Percentiles rank a stretch among this genome's conserved stretches.
Evolutionary conservation across 2,888 invertebrate species (phyloP).

Genomic region (Drosophila meridiana): DNA sequence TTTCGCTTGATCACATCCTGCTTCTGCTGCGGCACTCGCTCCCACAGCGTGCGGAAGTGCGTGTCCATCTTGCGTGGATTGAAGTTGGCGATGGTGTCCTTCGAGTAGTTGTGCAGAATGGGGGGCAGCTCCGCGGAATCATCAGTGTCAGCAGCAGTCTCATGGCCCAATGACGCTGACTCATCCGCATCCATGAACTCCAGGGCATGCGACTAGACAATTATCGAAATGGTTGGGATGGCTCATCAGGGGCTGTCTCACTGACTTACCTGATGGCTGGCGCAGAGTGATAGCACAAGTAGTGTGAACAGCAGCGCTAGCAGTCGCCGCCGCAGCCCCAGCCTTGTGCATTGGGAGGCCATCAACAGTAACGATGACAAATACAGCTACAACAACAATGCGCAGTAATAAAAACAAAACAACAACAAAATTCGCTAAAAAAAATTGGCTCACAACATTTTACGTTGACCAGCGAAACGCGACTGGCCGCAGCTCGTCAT

Average conservation of each 20-base stretch:
- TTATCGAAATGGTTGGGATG: not conserved
- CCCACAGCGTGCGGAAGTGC: conserved; percentile 62
- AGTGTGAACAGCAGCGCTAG: conserved; percentile 18
- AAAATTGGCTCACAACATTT: conserved; percentile 64
- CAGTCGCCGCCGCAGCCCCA: conserved; percentile 4
- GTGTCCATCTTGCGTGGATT: conserved; percentile 63
- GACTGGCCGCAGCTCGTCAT: conserved; percentile 49
- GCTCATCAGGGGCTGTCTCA: not conserved
- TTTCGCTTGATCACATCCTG: conserved; percentile 62
- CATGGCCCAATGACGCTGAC: conserved; percentile 28
- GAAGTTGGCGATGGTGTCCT: conserved; percentile 65
- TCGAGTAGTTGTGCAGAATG: conserved; percentile 48
- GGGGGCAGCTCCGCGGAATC: conserved; percentile 57
- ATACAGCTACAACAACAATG: conserved; percentile 14
- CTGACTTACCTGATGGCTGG: conserved; percentile 39
- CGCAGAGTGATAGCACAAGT: conserved; percentile 12
- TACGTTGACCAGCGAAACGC: conserved; percentile 59
- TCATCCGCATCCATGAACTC: conserved; percentile 71
- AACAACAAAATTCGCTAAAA: conserved; percentile 18
- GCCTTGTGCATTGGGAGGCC: conserved; percentile 21
- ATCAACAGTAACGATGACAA: conserved; percentile 21
- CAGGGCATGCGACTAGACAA: conserved; percentile 35
- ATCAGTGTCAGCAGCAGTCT: conserved; percentile 29
- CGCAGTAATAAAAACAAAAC: conserved; percentile 15
- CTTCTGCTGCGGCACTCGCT: conserved; percentile 59